Evolutionary conservation across 2,797 vertebrate genomes (phyloP).

Genomic region (Eospalax fontanierii): DNA sequence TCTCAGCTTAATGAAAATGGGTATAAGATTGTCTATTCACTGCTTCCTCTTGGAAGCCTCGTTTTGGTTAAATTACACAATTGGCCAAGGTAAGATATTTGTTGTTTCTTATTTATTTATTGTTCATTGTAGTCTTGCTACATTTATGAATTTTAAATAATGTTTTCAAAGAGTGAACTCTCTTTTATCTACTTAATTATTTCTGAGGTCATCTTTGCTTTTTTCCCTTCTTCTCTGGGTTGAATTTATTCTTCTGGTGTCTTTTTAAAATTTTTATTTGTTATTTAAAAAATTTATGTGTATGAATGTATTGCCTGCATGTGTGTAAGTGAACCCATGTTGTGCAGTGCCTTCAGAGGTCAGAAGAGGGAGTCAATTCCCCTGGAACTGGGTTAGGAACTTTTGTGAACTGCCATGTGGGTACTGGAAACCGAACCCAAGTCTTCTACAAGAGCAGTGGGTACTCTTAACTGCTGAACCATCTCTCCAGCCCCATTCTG

Average conservation of each 20-base stretch:
- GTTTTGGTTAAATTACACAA: constrained; percentile 79
- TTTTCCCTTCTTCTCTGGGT: constrained; percentile 5
- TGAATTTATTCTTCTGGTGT: constrained; percentile 41
- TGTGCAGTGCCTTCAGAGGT: too few relatives aligned
- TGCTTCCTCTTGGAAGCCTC: constrained; percentile 84
- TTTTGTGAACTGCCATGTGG: too few relatives aligned
- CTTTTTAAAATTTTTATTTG: background rate
- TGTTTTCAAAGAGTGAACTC: background rate
- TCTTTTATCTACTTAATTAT: constrained; percentile 41
- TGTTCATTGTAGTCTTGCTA: constrained; percentile 3
- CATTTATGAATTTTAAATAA: constrained; percentile 21
- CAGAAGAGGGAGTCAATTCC: too few relatives aligned
- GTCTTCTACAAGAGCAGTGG: too few relatives aligned
- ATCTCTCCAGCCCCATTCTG: background rate
- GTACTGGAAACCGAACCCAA: too few relatives aligned
- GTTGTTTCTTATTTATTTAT: background rate
- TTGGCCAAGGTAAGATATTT: constrained; percentile 83
- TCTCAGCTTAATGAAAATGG: constrained; percentile 77
- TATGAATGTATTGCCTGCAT: too few relatives aligned
- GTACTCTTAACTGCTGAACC: too few relatives aligned
- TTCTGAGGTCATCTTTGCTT: background rate
- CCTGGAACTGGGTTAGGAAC: too few relatives aligned
- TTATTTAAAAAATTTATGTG: too few relatives aligned
- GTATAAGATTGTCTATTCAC: constrained; percentile 81
- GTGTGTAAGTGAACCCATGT: too few relatives aligned